A percentile compares a stretch with the other conserved stretches of the same genome.
These are phyloP conservation scores for Microctonus brassicae DNA, from an alignment of 2,888 invertebrate genomes.

Conservation along the genomic window DNA sequence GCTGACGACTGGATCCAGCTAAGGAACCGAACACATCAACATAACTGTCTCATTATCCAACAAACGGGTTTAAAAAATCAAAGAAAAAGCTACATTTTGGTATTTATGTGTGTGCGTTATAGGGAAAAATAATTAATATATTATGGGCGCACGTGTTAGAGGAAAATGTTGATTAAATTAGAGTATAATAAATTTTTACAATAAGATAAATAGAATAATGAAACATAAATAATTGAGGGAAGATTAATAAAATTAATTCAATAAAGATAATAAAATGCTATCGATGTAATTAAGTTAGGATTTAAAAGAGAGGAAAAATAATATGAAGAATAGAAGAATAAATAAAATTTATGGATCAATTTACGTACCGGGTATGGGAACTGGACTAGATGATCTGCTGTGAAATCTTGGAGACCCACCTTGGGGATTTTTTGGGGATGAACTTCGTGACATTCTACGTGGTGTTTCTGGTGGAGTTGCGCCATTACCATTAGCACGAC, in stretches of 20 bases:
- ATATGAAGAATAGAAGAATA: not conserved
- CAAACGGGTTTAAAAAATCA: not conserved
- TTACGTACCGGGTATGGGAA: slow-evolving; percentile 73
- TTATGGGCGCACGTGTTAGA: not conserved
- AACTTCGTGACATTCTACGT: slow-evolving; percentile 70
- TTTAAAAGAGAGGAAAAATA: not conserved
- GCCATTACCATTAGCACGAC: slow-evolving; percentile 84
- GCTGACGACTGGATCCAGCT: slow-evolving; percentile 67
- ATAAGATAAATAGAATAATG: not conserved
- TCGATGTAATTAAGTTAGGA: not conserved
- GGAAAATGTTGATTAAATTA: not conserved
- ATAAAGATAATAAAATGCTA: not conserved
- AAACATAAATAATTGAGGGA: slow-evolving; percentile 31
- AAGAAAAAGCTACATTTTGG: slow-evolving; percentile 4
- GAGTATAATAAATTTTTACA: not conserved
- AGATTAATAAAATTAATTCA: slow-evolving; percentile 16
- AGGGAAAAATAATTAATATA: too few relatives aligned
- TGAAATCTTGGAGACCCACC: slow-evolving; percentile 70
- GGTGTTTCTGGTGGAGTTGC: slow-evolving; percentile 80
- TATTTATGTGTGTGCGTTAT: not conserved
- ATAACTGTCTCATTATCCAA: slow-evolving; percentile 14
- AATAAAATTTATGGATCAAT: not conserved
- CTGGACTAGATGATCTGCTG: slow-evolving; percentile 75
- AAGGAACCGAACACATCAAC: slow-evolving; percentile 58
- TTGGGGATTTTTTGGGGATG: slow-evolving; percentile 71